Base-by-base conservation (phyloP, 2,888 invertebrate genomes). In the Branchipolynoe longqiensis region DNA sequence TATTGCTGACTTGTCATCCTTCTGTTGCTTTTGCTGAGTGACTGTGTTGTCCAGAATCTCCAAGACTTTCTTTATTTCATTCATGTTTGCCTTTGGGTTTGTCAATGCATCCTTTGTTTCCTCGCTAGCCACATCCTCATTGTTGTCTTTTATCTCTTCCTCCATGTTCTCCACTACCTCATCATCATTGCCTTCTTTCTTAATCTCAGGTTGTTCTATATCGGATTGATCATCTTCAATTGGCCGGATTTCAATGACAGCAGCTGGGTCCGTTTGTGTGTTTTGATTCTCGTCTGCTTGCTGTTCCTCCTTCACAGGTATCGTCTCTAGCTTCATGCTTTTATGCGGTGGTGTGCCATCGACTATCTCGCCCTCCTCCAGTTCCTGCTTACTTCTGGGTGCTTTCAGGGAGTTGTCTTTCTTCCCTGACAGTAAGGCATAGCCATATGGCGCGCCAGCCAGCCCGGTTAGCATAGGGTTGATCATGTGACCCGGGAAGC, bases 41-140 rank as follows among this genome's bases (percentile, higher is more conserved):
- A 96, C 96, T 0, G 96, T 96, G 22, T 96, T 95, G 92, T 96
- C 96, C 22, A 97, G 96, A 14, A 96, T 96, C 92, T 96, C 96
- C 89, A 96, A 94, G 89, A 97, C 96, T 85, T 96, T 95, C 91
- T 96, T 96, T 58, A 96, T 96, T 48, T 91, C 91, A 88, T 90
- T 73, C 83, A 83, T 56, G 69, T 31, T 62, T 6, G 28, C 41
- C 56, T 73, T 83, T 48, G 59, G 84, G 40, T 62, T 62, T 33
- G 28, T 40, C 22, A 58, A 64, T 18, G 28, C 48, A n/a, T 54
- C 38, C 36, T 48, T 56, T 22, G 41, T 28, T 33, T 8, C 56
- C 22, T 41, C 41, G n/a, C 1, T 36, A 0, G 56, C 82, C 31
- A 25, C n/a, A 18, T 40, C 6, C 36, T 25, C 0, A 6, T 54